These are phyloP conservation scores for Hydractinia echinata DNA, from an alignment of 30 jellyfish, hydroid and myxozoan species.

Conservation along the genomic window DNA sequence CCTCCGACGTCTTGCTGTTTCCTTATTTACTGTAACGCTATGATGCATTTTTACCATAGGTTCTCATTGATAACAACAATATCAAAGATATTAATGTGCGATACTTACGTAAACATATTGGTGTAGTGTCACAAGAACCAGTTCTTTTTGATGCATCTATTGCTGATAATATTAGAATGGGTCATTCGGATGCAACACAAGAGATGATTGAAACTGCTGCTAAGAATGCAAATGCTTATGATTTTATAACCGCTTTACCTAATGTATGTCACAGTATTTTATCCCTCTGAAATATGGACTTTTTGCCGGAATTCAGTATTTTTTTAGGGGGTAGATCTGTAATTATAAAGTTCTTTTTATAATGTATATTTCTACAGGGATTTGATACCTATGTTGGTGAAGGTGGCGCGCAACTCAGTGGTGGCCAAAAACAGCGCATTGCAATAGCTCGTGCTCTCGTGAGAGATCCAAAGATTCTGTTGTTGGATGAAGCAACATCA, in stretches of 20 bases:
- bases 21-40: not conserved
- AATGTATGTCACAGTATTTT: slow-evolving; percentile 20
- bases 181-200: slow-evolving; percentile 54
- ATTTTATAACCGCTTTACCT: slow-evolving; percentile 52
- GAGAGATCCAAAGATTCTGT: slow-evolving; percentile 59
- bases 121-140: slow-evolving; percentile 79
- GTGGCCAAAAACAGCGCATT: slow-evolving; percentile 77
- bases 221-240: slow-evolving; percentile 58
- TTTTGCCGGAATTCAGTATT: not conserved
- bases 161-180: slow-evolving; percentile 58
- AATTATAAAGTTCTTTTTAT: not conserved
- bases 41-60: slow-evolving; percentile 6
- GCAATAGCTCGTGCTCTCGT: slow-evolving; percentile 84
- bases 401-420: slow-evolving; percentile 78
- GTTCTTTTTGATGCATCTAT: slow-evolving; percentile 55
- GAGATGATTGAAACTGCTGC: slow-evolving; percentile 62
- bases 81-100: slow-evolving; percentile 39
- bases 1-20: not conserved
- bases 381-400: slow-evolving; percentile 66
- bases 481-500: slow-evolving; percentile 76
- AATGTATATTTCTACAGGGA: slow-evolving; percentile 12
- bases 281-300: not conserved
- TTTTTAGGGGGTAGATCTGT: not conserved
- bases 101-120: slow-evolving; percentile 52
- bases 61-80: slow-evolving; percentile 45